Evolutionary conservation across 2,888 invertebrate genomes (phyloP).

Genomic region (Dryocosmus kuriphilus): DNA sequence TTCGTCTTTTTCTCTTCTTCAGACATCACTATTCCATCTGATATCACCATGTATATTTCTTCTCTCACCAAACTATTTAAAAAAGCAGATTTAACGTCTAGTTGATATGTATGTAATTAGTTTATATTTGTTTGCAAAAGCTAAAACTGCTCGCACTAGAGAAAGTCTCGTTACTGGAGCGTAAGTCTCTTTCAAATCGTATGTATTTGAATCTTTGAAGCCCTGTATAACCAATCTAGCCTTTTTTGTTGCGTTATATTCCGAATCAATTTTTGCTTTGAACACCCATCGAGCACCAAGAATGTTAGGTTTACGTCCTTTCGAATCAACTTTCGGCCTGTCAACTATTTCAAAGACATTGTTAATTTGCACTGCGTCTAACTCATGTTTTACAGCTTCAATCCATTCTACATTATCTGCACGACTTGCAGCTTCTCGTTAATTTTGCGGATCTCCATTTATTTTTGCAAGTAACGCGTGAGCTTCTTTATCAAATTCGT

Average conservation of each 20-base stretch:
- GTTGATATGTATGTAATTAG: constrained; percentile 27
- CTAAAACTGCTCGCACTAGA: constrained; percentile 45
- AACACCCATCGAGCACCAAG: constrained; percentile 56
- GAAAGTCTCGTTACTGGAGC: constrained; percentile 52
- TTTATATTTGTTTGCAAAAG: constrained; percentile 47
- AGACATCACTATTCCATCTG: constrained; percentile 23
- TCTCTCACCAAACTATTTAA: constrained; percentile 44
- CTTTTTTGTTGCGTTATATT: constrained; percentile 42
- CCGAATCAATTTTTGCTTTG: constrained; percentile 50
- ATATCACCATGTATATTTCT: constrained; percentile 44
- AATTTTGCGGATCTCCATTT: constrained; percentile 43
- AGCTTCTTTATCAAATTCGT: constrained; percentile 35
- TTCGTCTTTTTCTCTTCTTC: constrained; percentile 35
- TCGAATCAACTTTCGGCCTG: constrained; percentile 33
- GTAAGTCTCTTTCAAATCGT: constrained; percentile 52
- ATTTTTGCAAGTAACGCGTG: constrained; percentile 41
- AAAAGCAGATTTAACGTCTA: constrained; percentile 49
- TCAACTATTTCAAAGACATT: constrained; percentile 47
- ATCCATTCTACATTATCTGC: constrained; percentile 43
- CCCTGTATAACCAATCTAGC: constrained; percentile 53
- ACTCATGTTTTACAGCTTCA: constrained; percentile 48
- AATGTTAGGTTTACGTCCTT: constrained; percentile 46
- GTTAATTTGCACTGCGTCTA: constrained; percentile 50
- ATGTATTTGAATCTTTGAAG: constrained; percentile 51
- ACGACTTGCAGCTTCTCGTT: constrained; percentile 43